Conservation (phyloP, 2,888 invertebrate genomes). For the Emmelina monodactyla region DNA sequence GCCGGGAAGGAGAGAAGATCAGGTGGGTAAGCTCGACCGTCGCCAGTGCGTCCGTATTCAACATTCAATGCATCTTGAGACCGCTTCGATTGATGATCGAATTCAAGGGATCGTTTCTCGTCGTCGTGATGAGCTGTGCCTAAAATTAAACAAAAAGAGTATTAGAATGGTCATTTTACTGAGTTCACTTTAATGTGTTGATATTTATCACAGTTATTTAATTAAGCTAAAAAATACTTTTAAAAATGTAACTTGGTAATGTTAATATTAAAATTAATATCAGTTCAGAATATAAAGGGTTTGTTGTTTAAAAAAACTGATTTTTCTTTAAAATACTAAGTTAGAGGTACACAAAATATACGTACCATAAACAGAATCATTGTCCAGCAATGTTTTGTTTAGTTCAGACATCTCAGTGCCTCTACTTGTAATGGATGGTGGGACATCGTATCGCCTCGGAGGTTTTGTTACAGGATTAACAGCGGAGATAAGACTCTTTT, state of each 20-base stretch:
- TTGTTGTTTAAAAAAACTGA: too few relatives aligned
- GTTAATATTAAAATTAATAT: too few relatives aligned
- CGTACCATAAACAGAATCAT: slow-evolving; percentile 81
- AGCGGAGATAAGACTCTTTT: slow-evolving; percentile 83
- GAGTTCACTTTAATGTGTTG: too few relatives aligned
- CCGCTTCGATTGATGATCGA: slow-evolving; percentile 66
- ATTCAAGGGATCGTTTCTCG: slow-evolving; percentile 73
- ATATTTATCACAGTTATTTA: too few relatives aligned
- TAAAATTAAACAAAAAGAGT: too few relatives aligned
- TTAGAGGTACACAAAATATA: slow-evolving; percentile 18
- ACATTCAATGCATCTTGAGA: slow-evolving; percentile 63
- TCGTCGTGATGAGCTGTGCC: slow-evolving; percentile 71
- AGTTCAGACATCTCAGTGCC: slow-evolving; percentile 84
- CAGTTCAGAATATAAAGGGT: too few relatives aligned
- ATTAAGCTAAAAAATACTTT: too few relatives aligned
- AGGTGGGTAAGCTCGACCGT: slow-evolving; percentile 75
- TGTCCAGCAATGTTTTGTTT: slow-evolving; percentile 81
- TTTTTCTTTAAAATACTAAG: too few relatives aligned
- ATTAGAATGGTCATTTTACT: too few relatives aligned
- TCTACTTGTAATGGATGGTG: slow-evolving; percentile 73
- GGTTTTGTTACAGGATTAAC: slow-evolving; percentile 89
- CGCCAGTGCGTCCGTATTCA: slow-evolving; percentile 63
- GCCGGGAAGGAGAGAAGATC: slow-evolving; percentile 83
- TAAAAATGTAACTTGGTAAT: too few relatives aligned
- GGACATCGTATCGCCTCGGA: slow-evolving; percentile 78